Evolutionary conservation across 2,888 invertebrate species (phyloP).

Genomic region (Terebella lapidaria): DNA sequence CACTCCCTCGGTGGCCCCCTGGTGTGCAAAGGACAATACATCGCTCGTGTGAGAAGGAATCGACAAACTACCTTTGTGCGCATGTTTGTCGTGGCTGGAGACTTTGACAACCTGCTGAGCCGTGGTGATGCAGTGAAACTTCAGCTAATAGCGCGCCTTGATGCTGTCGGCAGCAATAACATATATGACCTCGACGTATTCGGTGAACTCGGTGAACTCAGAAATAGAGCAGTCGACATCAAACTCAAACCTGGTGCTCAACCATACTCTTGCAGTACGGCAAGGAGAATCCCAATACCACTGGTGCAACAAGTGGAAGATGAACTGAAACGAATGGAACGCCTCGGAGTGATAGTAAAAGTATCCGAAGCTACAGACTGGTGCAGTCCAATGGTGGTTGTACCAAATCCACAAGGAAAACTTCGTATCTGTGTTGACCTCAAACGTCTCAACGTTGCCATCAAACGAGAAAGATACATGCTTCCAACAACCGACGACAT

Average conservation of each 20-base stretch:
- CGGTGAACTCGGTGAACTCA: too few species aligned
- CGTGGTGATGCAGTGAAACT: too few species aligned
- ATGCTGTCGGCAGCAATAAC: too few species aligned
- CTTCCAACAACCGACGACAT: background rate
- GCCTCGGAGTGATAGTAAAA: background rate
- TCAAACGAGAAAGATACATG: conserved; percentile 1
- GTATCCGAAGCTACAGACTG: background rate
- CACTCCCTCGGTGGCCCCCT: too few species aligned
- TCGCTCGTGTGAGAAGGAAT: too few species aligned
- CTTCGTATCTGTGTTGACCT: conserved; percentile 3
- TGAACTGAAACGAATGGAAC: background rate
- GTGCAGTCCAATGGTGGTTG: conserved; percentile 1
- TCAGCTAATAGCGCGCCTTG: too few species aligned
- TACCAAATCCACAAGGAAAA: background rate
- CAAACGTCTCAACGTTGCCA: background rate
- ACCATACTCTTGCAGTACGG: background rate
- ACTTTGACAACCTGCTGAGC: too few species aligned
- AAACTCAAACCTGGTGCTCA: background rate
- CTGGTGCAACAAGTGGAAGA: background rate
- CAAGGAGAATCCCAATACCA: background rate
- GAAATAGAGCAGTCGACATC: too few species aligned
- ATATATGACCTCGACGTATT: too few species aligned
- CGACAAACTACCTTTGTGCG: too few species aligned
- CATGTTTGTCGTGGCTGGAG: too few species aligned
- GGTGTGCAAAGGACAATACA: too few species aligned